Conservation (phyloP, 2,888 invertebrate genomes). For the Tubulanus polymorphus region DNA sequence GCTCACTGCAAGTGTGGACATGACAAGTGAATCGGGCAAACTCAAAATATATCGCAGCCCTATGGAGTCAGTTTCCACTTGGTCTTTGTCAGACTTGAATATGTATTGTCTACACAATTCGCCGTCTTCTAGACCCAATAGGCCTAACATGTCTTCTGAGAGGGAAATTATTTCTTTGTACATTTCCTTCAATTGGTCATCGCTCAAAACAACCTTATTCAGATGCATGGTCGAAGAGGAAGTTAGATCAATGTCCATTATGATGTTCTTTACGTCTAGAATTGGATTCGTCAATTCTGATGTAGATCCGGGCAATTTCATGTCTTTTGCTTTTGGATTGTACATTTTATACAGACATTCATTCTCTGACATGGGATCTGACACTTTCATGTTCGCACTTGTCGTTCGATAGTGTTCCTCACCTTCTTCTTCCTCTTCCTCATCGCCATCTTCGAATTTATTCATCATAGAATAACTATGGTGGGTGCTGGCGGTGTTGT, state of each 20-base stretch:
- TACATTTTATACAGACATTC: slow-evolving; percentile 1
- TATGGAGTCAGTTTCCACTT: neutral
- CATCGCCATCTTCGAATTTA: slow-evolving; percentile 1
- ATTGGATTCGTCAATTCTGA: neutral
- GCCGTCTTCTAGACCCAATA: neutral
- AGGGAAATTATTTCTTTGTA: neutral
- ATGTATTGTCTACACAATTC: neutral
- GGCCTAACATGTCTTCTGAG: neutral
- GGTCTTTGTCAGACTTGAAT: slow-evolving; percentile 1
- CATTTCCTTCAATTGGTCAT: neutral
- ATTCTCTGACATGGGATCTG: neutral
- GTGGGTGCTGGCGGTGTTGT: neutral
- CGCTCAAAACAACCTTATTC: neutral
- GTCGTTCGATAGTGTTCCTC: neutral
- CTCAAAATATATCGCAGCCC: neutral
- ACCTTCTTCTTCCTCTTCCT: neutral
- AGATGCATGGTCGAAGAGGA: neutral
- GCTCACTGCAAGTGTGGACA: neutral
- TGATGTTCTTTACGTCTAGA: slow-evolving; percentile 1
- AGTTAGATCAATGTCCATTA: neutral
- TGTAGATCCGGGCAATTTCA: neutral
- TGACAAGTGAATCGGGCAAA: neutral
- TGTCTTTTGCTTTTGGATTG: neutral
- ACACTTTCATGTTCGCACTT: neutral
- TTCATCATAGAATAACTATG: neutral